Evolutionary conservation across 2,797 vertebrate species (phyloP), one percentile per base, ranked within the genome.

Genomic region (Pseudopleuronectes americanus): DNA sequence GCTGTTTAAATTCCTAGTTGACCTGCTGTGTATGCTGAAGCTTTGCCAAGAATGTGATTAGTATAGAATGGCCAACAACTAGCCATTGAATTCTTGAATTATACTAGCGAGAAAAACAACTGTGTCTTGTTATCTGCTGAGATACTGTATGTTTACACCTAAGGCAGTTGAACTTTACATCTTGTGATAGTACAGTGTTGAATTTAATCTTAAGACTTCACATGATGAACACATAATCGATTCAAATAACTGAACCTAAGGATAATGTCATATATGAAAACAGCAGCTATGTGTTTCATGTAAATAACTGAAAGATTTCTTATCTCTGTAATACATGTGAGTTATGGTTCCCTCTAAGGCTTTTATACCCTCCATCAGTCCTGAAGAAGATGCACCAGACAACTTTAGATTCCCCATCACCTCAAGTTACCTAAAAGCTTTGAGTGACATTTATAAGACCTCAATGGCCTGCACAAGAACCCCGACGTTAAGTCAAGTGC

Each of bases 371-470:
- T 49, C 59, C 67, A 56, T 66, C 67, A 56, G 48, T 49, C n/a
- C 60, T 63, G 45, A 65, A 68, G 60, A 62, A 72, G 87, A 79
- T 78, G 54, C 6, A 2, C 26, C 17, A 43, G 53, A 49, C 24
- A 4, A 58, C 66, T 83, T 81, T 72, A 65, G 55, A 62, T 67
- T 64, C 26, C 64, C 72, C 76, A 64, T 71, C 69, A 79, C 75
- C 83, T 81, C 19, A 73, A 84, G 69, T 69, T 52, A 36, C 74
- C 16, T 66, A 67, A 86, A 84, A 71, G 52, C 38, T 83, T 78
- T 62, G 3, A 41, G 52, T 81, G 87, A 87, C 85, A 76, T 93
- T 91, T 91, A 90, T 79, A 61, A 85, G 89, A 74, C 80, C 68
- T 55, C 51, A 2, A 38, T 88, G 91, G 84, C 82, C 70, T 4